phyloP scores from a whole-genome alignment of 64 coral and sea anemone species.

The Montipora sp. region DNA sequence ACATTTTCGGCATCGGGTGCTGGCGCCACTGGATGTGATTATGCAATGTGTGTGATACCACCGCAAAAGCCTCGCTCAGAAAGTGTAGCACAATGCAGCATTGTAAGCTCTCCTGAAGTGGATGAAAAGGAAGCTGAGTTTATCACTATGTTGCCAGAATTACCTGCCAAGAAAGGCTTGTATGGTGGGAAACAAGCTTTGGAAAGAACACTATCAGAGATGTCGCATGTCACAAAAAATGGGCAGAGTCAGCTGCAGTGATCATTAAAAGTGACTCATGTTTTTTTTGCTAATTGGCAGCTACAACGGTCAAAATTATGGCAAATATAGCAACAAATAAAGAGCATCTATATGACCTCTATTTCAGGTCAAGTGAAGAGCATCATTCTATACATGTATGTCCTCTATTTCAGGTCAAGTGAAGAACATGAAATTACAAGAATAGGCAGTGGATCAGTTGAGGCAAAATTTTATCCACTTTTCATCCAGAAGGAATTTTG shows the following conservation, averaged over 20 bases:
- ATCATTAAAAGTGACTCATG: background rate
- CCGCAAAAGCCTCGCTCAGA: conserved; percentile 36
- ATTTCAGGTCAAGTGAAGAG: no score
- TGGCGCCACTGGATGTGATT: background rate
- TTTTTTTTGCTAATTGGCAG: no score
- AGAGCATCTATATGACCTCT: no score
- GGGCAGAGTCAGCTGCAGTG: background rate
- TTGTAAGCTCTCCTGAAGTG: conserved; percentile 25
- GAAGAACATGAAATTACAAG: no score
- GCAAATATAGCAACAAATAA: no score
- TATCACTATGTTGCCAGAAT: background rate
- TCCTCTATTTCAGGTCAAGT: no score
- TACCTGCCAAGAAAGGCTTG: conserved; percentile 9
- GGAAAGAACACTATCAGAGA: conserved; percentile 25
- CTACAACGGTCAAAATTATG: no score
- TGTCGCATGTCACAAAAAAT: background rate
- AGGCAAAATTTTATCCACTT: no score
- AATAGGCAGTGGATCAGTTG: no score
- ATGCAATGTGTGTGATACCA: conserved; percentile 37
- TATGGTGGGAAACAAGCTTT: conserved; percentile 7
- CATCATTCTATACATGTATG: no score
- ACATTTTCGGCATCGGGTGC: conserved; percentile 13
- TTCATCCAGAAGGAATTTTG: no score
- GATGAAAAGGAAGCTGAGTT: conserved; percentile 17
- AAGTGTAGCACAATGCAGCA: conserved; percentile 37